Conservation (phyloP, 2,113 vertebrate genomes). For the Notothenia coriiceps region DNA sequence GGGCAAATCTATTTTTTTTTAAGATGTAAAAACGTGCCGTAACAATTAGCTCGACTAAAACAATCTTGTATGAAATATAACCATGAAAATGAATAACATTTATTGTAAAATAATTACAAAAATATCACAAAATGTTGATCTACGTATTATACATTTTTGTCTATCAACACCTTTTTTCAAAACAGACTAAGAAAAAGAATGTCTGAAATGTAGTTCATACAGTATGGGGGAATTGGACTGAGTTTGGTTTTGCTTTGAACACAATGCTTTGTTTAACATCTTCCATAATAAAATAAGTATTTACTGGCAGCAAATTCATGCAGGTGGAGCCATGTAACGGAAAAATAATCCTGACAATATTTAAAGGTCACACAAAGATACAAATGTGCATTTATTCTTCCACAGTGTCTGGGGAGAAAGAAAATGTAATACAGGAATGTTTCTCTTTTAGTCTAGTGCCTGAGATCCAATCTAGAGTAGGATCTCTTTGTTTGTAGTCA, state of each 20-base stretch:
- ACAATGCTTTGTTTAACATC: not conserved
- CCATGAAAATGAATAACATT: not conserved
- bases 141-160: too few species aligned
- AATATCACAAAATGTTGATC: not conserved
- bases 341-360: not conserved
- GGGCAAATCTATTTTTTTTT: too few species aligned
- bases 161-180: too few species aligned
- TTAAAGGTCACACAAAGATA: not conserved
- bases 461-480: not conserved
- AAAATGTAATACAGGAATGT: not conserved
- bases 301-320: not conserved
- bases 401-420: not conserved
- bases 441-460: not conserved
- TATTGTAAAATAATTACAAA: not conserved
- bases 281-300: not conserved
- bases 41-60: not conserved
- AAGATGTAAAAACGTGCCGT: too few species aligned
- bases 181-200: slow-evolving; percentile 6
- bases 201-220: not conserved
- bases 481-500: not conserved
- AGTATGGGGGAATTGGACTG: not conserved
- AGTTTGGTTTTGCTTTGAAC: not conserved
- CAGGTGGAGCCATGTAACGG: not conserved
- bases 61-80: not conserved
- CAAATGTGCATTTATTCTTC: not conserved